Percentiles rank a stretch among this genome's conserved stretches.
Evolutionary conservation across 2,113 vertebrate genomes (phyloP).

Genomic region (Ursus arctos): DNA sequence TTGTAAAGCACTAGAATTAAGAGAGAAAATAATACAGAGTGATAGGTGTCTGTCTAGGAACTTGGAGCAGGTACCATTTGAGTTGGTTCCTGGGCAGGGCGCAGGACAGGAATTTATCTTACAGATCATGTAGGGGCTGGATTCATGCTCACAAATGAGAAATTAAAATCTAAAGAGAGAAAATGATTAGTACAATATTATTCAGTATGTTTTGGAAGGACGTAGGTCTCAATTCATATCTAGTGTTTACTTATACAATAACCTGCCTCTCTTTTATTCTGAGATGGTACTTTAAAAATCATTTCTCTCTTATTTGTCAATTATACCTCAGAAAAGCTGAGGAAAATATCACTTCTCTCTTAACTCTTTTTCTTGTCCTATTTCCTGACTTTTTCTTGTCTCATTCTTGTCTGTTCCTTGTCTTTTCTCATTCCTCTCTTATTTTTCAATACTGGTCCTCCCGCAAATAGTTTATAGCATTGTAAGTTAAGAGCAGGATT

Average conservation of each 20-base stretch:
- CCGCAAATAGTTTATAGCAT: background rate
- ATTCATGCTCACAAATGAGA: conserved; percentile 51
- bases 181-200: conserved; percentile 31
- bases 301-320: background rate
- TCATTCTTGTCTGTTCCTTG: background rate
- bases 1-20: conserved; percentile 51
- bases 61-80: conserved; percentile 38
- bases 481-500: conserved; percentile 8
- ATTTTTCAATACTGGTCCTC: conserved; percentile 31
- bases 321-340: background rate
- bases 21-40: conserved; percentile 13
- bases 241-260: background rate
- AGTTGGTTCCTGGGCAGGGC: background rate
- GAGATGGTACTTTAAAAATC: background rate
- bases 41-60: background rate
- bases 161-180: conserved; percentile 18
- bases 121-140: background rate
- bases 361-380: background rate
- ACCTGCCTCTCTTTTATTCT: conserved; percentile 39
- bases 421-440: background rate
- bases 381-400: conserved; percentile 31
- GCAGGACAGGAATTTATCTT: conserved; percentile 44
- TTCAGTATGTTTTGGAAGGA: conserved; percentile 6
- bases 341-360: background rate
- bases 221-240: background rate